These are phyloP conservation scores for Lithobates sylvaticus DNA, from an alignment of 2,797 vertebrate genomes.

Conservation along the genomic window DNA sequence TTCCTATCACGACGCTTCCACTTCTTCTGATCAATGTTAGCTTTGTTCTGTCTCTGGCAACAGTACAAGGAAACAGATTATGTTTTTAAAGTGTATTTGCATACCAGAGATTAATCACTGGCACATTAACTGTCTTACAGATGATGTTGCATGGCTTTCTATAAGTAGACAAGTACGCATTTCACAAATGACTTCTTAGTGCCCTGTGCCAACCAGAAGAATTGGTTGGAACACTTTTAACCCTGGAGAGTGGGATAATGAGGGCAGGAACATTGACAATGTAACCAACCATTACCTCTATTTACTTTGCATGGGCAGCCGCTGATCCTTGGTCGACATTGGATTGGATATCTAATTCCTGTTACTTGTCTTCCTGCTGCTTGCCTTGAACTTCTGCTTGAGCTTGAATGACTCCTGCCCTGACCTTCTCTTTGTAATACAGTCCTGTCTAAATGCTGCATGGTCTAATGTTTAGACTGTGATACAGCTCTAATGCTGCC, in stretches of 20 bases:
- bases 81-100: background rate
- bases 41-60: constrained; percentile 5
- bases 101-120: background rate
- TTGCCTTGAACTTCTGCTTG: too few relatives aligned
- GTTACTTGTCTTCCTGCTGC: too few relatives aligned
- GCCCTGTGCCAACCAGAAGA: background rate
- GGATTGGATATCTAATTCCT: too few relatives aligned
- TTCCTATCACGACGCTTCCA: background rate
- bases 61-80: constrained; percentile 1
- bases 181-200: background rate
- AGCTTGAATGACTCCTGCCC: too few relatives aligned
- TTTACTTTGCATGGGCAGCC: too few relatives aligned
- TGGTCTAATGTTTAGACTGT: too few relatives aligned
- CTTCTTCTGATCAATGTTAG: background rate
- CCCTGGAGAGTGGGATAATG: background rate
- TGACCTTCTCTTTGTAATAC: too few relatives aligned
- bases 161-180: background rate
- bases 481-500: too few relatives aligned
- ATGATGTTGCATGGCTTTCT: background rate
- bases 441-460: too few relatives aligned
- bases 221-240: background rate
- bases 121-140: background rate
- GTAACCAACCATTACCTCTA: too few relatives aligned
- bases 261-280: background rate
- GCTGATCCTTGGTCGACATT: too few relatives aligned